Evolutionary conservation across 2,113 vertebrate species (phyloP).

Genomic region (Petrocephalus microphthalmus): DNA sequence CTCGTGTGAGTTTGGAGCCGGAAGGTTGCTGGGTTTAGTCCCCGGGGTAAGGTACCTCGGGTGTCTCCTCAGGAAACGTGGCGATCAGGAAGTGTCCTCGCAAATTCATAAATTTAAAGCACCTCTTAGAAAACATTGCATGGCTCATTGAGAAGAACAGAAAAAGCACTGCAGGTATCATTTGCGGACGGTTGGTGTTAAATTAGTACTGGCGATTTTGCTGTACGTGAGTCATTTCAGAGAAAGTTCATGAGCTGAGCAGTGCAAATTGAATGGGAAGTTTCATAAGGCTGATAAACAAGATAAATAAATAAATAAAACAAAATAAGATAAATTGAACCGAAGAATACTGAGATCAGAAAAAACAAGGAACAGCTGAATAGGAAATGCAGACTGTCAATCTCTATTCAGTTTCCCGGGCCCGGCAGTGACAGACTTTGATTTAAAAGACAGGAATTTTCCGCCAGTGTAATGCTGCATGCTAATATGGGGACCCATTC

Average conservation of each 20-base stretch:
- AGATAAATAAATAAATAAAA: not conserved
- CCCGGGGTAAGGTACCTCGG: not conserved
- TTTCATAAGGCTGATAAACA: not conserved
- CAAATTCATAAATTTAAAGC: not conserved
- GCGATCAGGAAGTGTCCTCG: not conserved
- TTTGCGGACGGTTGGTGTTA: not conserved
- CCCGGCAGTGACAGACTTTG: not conserved
- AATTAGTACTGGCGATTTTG: not conserved
- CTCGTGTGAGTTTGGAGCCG: not conserved
- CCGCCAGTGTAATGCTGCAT: not conserved
- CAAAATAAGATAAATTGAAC: not conserved
- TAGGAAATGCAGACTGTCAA: not conserved
- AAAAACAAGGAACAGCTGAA: not conserved
- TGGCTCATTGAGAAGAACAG: not conserved
- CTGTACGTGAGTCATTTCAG: not conserved
- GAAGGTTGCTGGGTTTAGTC: not conserved
- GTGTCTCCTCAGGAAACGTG: not conserved
- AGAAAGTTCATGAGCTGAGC: not conserved
- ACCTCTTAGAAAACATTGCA: not conserved
- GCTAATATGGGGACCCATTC: constrained; percentile 6
- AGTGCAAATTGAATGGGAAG: not conserved
- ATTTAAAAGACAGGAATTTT: not conserved
- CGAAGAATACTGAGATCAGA: not conserved
- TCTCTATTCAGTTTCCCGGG: not conserved
- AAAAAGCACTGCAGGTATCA: not conserved